These are phyloP conservation scores for Lutjanus campechanus DNA, from an alignment of 2,797 vertebrate genomes.

Conservation along the genomic window DNA sequence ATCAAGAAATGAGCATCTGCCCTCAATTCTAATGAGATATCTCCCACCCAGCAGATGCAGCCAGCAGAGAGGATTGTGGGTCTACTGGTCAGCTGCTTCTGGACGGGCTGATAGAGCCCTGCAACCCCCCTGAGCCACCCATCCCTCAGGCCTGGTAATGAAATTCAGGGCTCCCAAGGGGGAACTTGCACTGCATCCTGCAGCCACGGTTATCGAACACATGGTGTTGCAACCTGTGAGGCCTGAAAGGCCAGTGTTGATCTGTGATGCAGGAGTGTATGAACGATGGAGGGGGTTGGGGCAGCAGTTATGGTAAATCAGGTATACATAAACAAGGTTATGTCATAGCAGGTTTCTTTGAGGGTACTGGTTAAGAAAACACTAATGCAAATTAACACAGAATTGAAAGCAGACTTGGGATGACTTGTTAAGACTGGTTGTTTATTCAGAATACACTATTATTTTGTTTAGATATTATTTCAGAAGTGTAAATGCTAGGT, in stretches of 20 bases:
- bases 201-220: slow-evolving; percentile 58
- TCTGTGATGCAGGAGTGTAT: background rate
- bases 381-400: background rate
- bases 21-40: slow-evolving; percentile 16
- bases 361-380: background rate
- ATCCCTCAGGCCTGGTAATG: slow-evolving; percentile 65
- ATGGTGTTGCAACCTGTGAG: slow-evolving; percentile 29
- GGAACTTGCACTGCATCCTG: slow-evolving; percentile 52
- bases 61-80: slow-evolving; percentile 32
- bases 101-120: slow-evolving; percentile 44
- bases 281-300: background rate
- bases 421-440: background rate
- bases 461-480: background rate
- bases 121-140: slow-evolving; percentile 15
- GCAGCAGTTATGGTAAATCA: background rate
- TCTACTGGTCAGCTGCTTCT: slow-evolving; percentile 48
- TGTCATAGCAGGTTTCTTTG: slow-evolving; percentile 9
- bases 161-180: slow-evolving; percentile 68
- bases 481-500: background rate
- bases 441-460: background rate
- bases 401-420: background rate
- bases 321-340: slow-evolving; percentile 20
- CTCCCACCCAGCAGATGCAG: slow-evolving; percentile 55
- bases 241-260: background rate
- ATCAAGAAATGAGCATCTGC: slow-evolving; percentile 57